Base-by-base conservation (phyloP, 2,113 vertebrate genomes). In the Micronisus gabar region DNA sequence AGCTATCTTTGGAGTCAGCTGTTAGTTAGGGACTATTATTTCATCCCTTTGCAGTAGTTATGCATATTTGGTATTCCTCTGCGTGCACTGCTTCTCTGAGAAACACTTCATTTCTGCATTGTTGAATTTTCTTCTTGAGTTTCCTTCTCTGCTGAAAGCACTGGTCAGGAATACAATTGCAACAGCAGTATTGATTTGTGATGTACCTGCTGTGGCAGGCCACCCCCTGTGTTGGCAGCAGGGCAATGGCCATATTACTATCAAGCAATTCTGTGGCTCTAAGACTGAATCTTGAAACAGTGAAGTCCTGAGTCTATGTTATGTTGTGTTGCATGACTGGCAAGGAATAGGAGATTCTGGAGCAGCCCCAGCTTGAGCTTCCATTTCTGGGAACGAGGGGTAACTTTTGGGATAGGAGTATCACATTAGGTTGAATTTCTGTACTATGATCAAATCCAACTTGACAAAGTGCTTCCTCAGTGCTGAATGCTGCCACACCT, bases 31-130 rank as follows among this genome's bases (percentile, higher is more conserved):
- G 38, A 65, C 48, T 13, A 34, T 61, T 76, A 45, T n/a, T 65
- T 52, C 5, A 2, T 63, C 29, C 30, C 34, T 68, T 66, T 86
- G 58, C 45, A 53, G 19, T 21, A 68, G 61, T n/a, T 73, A 6
- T 0, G 10, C 3, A 6, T 53, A 38, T 65, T 76, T 36, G 20
- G 47, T 32, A 15, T 45, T 83, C 20, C 53, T 63, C 62, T 75
- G 27, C 0, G 0, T 10, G 43, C 38, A 29, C 34, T 53, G 48
- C 11, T 67, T 59, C 55, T 83, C 43, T 1, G 1, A 75, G 45
- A 75, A 94, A 71, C 6, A 5, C 10, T 74, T 59, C 6, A 6
- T 21, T 72, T 34, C 56, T 47, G 25, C 32, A 32, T 38, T 38
- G 20, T 32, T 55, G 22, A 47, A 55, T 61, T 66, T 67, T 75